Base-by-base conservation (phyloP, 2,113 vertebrate species). In the Trogon melanurus region DNA sequence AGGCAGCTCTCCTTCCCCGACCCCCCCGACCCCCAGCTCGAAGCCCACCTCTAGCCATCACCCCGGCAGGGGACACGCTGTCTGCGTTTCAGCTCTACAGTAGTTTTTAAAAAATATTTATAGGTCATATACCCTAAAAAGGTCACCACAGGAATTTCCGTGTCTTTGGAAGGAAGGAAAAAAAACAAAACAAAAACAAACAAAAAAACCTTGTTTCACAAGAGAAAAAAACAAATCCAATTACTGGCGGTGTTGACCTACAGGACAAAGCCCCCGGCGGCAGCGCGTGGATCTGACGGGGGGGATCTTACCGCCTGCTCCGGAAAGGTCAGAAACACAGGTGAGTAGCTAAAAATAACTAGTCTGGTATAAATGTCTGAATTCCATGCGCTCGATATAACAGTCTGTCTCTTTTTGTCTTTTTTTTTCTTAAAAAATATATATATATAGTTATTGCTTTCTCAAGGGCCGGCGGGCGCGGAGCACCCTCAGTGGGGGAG, bases 371-470 rank as follows among this genome's bases (percentile, higher is more conserved):
- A 97, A 96, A 97, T 38, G 94, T 95, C 92, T 96, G 81, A 85
- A 95, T 91, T 89, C 96, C 97, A 97, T 94, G 91, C 87, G 84
- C 93, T 91, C 5, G 61, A 74, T 65, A 93, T 26, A 94, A 96
- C 94, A 97, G 96, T 97, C 95, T 78, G 78, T 89, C 69, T 90
- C 95, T 92, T 96, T 95, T 84, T 91, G 78, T 88, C 74, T 79
- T 78, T 81, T 74, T 81, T 74, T 89, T 69, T 70, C 86, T 94
- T 78, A 85, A 97, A 97, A 97, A 95, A 97, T 45, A 97, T 96
- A 96, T 96, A 91, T 95, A 95, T 97, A 95, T 96, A 97, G 97
- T 98, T 99, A 99, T 99, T 99, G 98, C 98, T 99, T 98, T 97
- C 96, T 93, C 44, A 26, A 56, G 72, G 87, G 94, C 61, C 3